Conservation (phyloP, 2,888 invertebrate genomes). For the Teinopalpus imperialis region DNA sequence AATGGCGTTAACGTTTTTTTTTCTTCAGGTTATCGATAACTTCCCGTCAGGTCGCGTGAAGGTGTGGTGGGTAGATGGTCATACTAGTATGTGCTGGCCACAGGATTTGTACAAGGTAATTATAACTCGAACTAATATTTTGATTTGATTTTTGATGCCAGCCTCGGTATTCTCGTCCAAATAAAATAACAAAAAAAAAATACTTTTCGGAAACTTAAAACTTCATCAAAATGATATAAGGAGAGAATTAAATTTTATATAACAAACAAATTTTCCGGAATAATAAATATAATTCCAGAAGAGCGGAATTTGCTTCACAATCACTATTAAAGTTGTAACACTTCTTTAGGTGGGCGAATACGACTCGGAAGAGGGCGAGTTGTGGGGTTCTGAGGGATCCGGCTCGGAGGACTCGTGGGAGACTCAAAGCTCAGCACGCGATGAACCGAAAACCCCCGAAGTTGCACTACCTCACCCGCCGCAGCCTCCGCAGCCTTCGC, state of each 20-base stretch:
- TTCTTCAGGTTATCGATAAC: slow-evolving; percentile 88
- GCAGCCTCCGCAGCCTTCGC: slow-evolving; percentile 29
- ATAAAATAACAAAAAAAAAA: no score
- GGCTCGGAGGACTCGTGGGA: slow-evolving; percentile 91
- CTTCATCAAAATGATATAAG: no score
- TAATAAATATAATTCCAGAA: no score
- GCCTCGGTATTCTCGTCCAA: no score
- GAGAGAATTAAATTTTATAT: no score
- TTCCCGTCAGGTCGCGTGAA: slow-evolving; percentile 92
- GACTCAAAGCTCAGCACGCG: slow-evolving; percentile 86
- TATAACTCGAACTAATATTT: no score
- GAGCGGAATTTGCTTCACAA: no score
- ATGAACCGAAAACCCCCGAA: slow-evolving; percentile 49
- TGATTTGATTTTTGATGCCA: no score
- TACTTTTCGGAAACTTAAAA: no score
- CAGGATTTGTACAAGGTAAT: slow-evolving; percentile 91
- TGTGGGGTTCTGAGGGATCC: slow-evolving; percentile 86
- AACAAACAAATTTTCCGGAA: no score
- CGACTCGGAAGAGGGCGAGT: slow-evolving; percentile 88
- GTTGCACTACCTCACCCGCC: slow-evolving; percentile 33
- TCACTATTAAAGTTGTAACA: no score
- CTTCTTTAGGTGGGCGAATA: slow-evolving; percentile 87
- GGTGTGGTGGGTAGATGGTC: slow-evolving; percentile 96
- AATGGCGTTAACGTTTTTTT: no score
- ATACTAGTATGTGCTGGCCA: slow-evolving; percentile 94